These are phyloP conservation scores for Dendronephthya gigantea DNA, from an alignment of 64 coral and sea anemone genomes.

Conservation along the genomic window DNA sequence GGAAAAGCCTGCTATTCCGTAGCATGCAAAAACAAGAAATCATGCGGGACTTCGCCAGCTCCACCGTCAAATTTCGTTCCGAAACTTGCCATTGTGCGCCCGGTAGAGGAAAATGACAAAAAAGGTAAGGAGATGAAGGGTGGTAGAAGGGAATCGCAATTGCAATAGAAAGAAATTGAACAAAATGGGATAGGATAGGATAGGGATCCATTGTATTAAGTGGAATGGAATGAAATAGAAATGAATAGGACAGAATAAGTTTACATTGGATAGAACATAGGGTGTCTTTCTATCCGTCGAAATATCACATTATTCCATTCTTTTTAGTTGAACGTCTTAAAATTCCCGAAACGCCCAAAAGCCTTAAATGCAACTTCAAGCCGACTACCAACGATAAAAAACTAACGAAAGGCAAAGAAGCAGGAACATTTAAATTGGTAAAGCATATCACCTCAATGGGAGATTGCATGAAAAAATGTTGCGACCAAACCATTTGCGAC, in stretches of 20 bases:
- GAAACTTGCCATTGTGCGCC: conserved; percentile 24
- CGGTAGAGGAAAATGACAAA: neutral
- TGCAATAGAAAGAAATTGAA: no score
- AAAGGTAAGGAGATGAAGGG: no score
- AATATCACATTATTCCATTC: neutral
- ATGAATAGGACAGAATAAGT: no score
- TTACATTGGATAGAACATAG: no score
- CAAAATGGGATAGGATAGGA: neutral
- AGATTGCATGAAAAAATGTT: neutral
- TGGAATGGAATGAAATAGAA: no score
- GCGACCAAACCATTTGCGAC: neutral
- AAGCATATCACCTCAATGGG: neutral
- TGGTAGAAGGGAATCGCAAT: no score
- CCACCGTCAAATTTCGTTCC: conserved; percentile 56
- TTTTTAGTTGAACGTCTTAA: neutral
- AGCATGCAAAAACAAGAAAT: conserved; percentile 39
- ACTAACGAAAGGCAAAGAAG: neutral
- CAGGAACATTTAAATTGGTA: neutral
- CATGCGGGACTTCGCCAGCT: conserved; percentile 38
- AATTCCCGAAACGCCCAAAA: neutral
- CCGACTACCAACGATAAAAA: neutral
- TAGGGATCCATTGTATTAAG: neutral
- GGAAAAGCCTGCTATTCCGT: conserved; percentile 70
- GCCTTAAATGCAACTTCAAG: neutral
- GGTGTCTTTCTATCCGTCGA: neutral